Evolutionary conservation across 2,888 invertebrate genomes (phyloP).

Genomic region (Agrochola circellaris): DNA sequence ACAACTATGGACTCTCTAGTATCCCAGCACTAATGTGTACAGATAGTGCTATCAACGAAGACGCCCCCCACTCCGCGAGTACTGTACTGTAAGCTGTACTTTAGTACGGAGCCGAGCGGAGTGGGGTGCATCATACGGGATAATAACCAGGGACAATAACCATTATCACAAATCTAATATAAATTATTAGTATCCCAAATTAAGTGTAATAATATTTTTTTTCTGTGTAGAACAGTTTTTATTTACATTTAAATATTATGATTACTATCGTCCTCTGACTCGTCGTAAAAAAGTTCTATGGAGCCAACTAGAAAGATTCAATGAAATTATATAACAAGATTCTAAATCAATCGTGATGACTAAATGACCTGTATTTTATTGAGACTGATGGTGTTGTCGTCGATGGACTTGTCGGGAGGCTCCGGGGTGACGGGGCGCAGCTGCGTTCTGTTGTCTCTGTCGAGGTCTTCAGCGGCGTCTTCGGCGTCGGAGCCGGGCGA

Average conservation of each 20-base stretch:
- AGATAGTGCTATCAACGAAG: no score
- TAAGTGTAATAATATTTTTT: slow-evolving; percentile 23
- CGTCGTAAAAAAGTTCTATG: slow-evolving; percentile 51
- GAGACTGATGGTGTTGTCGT: slow-evolving; percentile 73
- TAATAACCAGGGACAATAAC: background rate
- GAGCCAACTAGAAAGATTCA: slow-evolving; percentile 52
- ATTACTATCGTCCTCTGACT: slow-evolving; percentile 41
- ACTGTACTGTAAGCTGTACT: no score
- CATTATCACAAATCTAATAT: slow-evolving; percentile 46
- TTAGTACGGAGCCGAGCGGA: no score
- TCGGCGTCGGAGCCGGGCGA: slow-evolving; percentile 64
- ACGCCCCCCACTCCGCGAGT: no score
- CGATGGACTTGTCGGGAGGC: slow-evolving; percentile 82
- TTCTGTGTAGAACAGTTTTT: slow-evolving; percentile 29
- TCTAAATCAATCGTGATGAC: slow-evolving; percentile 37
- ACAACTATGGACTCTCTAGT: slow-evolving; percentile 20
- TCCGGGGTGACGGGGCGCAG: slow-evolving; percentile 70
- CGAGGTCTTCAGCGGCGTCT: slow-evolving; percentile 65
- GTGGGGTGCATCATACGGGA: no score
- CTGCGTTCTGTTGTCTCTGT: slow-evolving; percentile 68
- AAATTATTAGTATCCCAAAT: slow-evolving; percentile 40
- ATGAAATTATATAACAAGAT: slow-evolving; percentile 41
- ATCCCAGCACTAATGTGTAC: background rate
- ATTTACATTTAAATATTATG: slow-evolving; percentile 53
- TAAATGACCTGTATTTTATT: slow-evolving; percentile 80